Conservation (phyloP, 2,888 invertebrate genomes). For the Morpho deidamia region DNA sequence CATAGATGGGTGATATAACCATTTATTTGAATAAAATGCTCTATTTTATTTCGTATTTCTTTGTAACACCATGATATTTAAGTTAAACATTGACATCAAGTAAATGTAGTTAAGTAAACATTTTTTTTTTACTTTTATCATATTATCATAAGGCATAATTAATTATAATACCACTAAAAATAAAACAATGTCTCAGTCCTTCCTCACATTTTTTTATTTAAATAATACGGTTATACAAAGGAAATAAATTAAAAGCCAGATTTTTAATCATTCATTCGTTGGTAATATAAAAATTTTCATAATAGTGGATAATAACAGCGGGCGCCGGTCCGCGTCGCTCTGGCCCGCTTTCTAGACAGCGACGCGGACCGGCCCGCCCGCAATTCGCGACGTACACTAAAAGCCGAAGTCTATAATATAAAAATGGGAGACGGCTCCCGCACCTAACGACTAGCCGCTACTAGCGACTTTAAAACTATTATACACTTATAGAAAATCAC, state of each 20-base stretch:
- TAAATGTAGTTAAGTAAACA: constrained; percentile 66
- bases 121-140: constrained; percentile 33
- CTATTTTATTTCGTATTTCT: constrained; percentile 70
- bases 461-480: constrained; percentile 60
- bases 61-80: constrained; percentile 74
- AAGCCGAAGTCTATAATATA: constrained; percentile 74
- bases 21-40: constrained; percentile 75
- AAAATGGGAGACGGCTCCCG: constrained; percentile 68
- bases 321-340: constrained; percentile 25
- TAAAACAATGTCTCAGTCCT: constrained; percentile 74
- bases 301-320: constrained; percentile 49
- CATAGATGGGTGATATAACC: constrained; percentile 65
- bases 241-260: constrained; percentile 76
- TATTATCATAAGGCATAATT: constrained; percentile 41
- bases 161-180: constrained; percentile 54
- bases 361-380: constrained; percentile 10
- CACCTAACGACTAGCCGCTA: constrained; percentile 66
- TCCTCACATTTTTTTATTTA: constrained; percentile 70
- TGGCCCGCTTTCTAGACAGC: constrained; percentile 1
- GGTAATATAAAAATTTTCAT: constrained; percentile 77
- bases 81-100: constrained; percentile 62
- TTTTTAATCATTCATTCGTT: constrained; percentile 74
- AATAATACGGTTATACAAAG: constrained; percentile 78
- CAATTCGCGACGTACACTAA: constrained; percentile 33
- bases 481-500: constrained; percentile 77